Evolutionary conservation across 2,888 invertebrate species (phyloP).

Genomic region (Watsonalla cultraria): DNA sequence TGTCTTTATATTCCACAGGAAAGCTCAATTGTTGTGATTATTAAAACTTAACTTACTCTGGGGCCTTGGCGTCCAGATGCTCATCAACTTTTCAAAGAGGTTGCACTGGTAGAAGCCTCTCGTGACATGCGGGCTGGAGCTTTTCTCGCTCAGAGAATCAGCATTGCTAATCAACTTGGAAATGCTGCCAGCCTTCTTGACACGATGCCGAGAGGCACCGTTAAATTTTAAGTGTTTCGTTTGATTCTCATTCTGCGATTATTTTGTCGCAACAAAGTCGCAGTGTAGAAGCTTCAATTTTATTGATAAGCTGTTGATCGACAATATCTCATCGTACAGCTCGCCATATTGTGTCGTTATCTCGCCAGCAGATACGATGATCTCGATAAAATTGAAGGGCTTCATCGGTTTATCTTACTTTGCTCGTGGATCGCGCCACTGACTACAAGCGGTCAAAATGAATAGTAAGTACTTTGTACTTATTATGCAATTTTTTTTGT

Average conservation of each 20-base stretch:
- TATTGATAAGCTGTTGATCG: constrained; percentile 50
- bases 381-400: constrained; percentile 66
- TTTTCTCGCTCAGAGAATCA: too few relatives aligned
- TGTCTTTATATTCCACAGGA: too few relatives aligned
- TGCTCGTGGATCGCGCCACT: constrained; percentile 46
- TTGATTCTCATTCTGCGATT: constrained; percentile 4
- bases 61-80: too few relatives aligned
- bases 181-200: too few relatives aligned
- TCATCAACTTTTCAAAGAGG: too few relatives aligned
- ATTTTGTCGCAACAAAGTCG: constrained; percentile 13
- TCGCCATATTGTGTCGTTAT: constrained; percentile 45
- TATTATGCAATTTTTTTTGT: not conserved
- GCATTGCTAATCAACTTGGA: too few relatives aligned
- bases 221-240: too few relatives aligned
- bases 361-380: constrained; percentile 41
- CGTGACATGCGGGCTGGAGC: too few relatives aligned
- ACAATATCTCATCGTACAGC: constrained; percentile 53
- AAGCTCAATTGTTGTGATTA: too few relatives aligned
- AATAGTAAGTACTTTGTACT: constrained; percentile 49
- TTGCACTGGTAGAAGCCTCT: too few relatives aligned
- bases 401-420: constrained; percentile 43
- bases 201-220: too few relatives aligned
- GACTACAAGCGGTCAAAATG: constrained; percentile 55
- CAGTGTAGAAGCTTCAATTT: constrained; percentile 14
- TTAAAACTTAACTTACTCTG: too few relatives aligned